phyloP scores from a whole-genome alignment of 2,797 vertebrate genomes.

The Sarcoramphus papa region DNA sequence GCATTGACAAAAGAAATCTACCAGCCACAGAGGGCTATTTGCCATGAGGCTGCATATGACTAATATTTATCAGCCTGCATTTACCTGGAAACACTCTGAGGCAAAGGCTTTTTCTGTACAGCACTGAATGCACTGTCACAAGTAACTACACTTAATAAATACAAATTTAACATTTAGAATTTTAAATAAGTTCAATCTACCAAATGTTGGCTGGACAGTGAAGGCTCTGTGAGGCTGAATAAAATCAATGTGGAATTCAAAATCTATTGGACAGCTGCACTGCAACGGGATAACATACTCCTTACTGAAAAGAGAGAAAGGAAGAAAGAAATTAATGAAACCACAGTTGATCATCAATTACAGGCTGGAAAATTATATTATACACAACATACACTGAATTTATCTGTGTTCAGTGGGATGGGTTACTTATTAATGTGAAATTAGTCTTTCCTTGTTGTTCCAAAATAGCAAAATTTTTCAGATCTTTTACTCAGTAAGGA shows the following conservation, averaged over 20 bases:
- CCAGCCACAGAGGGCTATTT: neutral
- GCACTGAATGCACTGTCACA: neutral
- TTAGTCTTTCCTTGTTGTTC: neutral
- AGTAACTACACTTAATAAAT: neutral
- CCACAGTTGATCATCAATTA: neutral
- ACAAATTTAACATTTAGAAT: neutral
- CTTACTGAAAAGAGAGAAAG: slow-evolving; percentile 72
- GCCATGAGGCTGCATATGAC: neutral
- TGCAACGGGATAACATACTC: slow-evolving; percentile 80
- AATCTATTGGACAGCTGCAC: slow-evolving; percentile 90
- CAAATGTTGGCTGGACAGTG: slow-evolving; percentile 79
- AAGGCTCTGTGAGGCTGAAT: slow-evolving; percentile 84
- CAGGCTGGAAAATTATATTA: neutral
- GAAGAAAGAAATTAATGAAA: neutral
- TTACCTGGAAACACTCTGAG: neutral
- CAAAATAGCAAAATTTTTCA: neutral
- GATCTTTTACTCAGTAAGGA: neutral
- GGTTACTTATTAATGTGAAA: neutral
- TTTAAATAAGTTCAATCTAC: slow-evolving; percentile 65
- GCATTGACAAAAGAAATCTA: neutral
- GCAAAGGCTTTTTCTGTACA: neutral
- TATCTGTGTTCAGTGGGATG: neutral
- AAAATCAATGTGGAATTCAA: slow-evolving; percentile 84
- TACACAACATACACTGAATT: neutral
- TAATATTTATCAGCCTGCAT: neutral